Base-by-base conservation (phyloP, 2,797 vertebrate genomes). In the Malurus leucopterus region DNA sequence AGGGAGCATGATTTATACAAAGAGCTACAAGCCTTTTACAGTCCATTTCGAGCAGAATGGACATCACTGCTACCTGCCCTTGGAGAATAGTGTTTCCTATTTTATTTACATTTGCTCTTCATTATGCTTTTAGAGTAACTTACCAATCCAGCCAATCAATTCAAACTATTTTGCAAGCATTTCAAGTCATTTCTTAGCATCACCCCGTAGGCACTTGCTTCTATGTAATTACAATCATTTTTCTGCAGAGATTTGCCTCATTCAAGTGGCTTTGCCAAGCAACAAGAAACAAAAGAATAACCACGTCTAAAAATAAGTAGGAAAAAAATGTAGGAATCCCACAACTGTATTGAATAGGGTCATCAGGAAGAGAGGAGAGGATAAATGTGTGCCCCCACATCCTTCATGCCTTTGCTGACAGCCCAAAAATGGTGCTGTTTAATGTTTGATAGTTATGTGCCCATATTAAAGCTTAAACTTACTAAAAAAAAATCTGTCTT, bases 131-230 rank as follows among this genome's bases (percentile, higher is more conserved):
- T 89, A 70, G 61, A 84, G 87, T 64, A 93, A 89, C 57, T 94
- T 88, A 86, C 54, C 61, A 86, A 82, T 34, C 73, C 50, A 84
- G 61, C 74, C 80, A 93, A 91, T 84, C 89, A 93, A 89, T 89
- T 84, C 83, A 86, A 93, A 89, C 83, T 84, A 91, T 88, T 94
- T 91, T 84, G 88, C 89, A 94, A 81, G 89, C 80, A 92, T 92
- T 92, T 89, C 67, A 84, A 92, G 78, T 36, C 2, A 88, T 86
- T 92, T 92, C 80, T 84, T 86, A 91, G 77, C 62, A 73, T 80
- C 75, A 70, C 54, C 54, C 83, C 0, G 2, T 88, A 86, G 87
- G 83, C 83, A 88, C 62, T 92, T 79, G 80, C 80, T 86, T 82
- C 83, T 84, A 46, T 51, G 47, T 76, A 94, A 92, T 94, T 94